Evolutionary conservation across 2,888 invertebrate genomes (phyloP).

Genomic region (Dynastes grantii): DNA sequence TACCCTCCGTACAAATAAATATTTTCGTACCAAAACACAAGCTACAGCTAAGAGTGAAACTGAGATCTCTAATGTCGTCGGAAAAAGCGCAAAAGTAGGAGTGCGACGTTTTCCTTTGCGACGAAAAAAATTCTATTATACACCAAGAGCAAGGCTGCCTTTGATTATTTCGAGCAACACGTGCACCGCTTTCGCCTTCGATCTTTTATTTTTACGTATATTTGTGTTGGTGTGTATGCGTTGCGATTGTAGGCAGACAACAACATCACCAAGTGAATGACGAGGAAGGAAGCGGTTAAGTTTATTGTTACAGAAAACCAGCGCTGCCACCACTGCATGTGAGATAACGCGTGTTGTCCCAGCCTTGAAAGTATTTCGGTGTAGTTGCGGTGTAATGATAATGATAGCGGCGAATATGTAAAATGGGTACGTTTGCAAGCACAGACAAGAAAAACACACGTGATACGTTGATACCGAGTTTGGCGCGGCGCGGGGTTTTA

Average conservation of each 20-base stretch:
- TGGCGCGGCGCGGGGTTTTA: neutral
- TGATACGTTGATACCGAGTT: slow-evolving; percentile 8
- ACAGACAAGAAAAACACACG: slow-evolving; percentile 26
- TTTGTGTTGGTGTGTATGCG: neutral
- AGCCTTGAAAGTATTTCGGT: slow-evolving; percentile 59
- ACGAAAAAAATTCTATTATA: no score
- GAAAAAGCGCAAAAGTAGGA: neutral
- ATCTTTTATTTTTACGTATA: slow-evolving; percentile 5
- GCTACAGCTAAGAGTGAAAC: neutral
- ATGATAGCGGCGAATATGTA: slow-evolving; percentile 42
- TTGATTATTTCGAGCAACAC: neutral
- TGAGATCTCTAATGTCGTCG: neutral
- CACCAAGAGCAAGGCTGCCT: no score
- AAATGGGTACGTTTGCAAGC: neutral
- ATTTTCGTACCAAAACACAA: neutral
- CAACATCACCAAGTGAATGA: slow-evolving; percentile 54
- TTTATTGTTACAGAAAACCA: slow-evolving; percentile 47
- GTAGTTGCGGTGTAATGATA: slow-evolving; percentile 56
- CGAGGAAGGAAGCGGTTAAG: slow-evolving; percentile 59
- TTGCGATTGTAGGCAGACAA: slow-evolving; percentile 56
- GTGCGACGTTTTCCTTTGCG: no score
- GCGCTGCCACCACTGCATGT: slow-evolving; percentile 46
- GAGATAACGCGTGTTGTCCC: slow-evolving; percentile 55
- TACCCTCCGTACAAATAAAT: neutral
- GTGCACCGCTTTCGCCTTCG: neutral